Evolutionary conservation across 2,888 invertebrate genomes (phyloP), one percentile per base, ranked within the genome.

Genomic region (Lasioglossum villosulum): DNA sequence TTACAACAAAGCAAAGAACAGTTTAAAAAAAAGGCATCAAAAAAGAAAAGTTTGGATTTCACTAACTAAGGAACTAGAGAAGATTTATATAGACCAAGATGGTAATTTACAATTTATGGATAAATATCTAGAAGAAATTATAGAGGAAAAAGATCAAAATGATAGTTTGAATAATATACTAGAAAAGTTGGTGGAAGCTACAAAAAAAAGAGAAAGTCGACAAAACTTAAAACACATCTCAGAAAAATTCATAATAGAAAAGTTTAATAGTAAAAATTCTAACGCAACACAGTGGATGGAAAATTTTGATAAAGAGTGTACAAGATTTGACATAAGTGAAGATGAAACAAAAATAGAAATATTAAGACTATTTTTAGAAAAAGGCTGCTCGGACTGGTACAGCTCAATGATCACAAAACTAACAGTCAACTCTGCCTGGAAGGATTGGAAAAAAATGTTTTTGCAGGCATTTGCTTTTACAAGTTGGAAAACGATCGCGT

Each of bases 1-100:
- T 63, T 63, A 30, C 16, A 4, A 8, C 10, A 63, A 63, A 30
- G 63, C 30, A 63, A 63, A 63, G 30, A 63, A 63, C 30, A 63
- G 63, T 12, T 48, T 88, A 12, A 84, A 74, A 59, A 77, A 52
- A 75, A 91, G 83, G 68, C 42, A 63, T 30, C 48, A 84, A 0
- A 14, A n/a, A 16, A 52, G 68, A 37, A 80, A 48, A 52, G 70
- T 80, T 30, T 84, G 80, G 78, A 75, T 84, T 4, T 70, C 73
- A 30, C 16, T 77, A 19, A 66, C 77, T 75, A 19, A 71, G 16
- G 48, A 84, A 63, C 14, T 80, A 30, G 2, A 42, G 16, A 71
- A 78, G 19, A 81, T 39, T 5, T 84, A 84, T 34, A 4, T 71
- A 2, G 80, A 84, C 23, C 52, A 84, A 34, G 75, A 72, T 12